Evolutionary conservation across 2,113 vertebrate genomes (phyloP).

Genomic region (Hippolais icterina): DNA sequence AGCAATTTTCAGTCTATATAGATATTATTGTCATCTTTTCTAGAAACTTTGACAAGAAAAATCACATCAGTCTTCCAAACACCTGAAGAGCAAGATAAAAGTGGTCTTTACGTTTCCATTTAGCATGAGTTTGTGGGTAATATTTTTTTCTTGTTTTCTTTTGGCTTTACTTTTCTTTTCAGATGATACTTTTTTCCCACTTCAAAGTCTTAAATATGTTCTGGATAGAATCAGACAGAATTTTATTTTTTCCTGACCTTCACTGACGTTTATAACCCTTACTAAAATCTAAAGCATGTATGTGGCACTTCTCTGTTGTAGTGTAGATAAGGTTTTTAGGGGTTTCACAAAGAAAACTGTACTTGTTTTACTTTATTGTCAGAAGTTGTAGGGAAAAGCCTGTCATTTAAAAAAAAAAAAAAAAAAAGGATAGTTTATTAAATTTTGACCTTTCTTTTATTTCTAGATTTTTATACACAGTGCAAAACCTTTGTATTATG

Average conservation of each 20-base stretch:
- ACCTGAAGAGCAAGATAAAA: not conserved
- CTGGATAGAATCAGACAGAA: not conserved
- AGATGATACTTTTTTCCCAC: not conserved
- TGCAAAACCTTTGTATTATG: not conserved
- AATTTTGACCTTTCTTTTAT: not conserved
- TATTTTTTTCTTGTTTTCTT: not conserved
- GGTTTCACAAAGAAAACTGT: not conserved
- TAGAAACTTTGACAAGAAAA: slow-evolving; percentile 11
- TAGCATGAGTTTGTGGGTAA: not conserved
- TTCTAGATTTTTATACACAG: not conserved
- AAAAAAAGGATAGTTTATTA: not conserved
- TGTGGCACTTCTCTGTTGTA: not conserved
- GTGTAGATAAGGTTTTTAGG: not conserved
- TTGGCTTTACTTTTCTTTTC: not conserved
- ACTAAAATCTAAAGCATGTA: not conserved
- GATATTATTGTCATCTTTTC: not conserved
- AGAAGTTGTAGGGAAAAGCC: not conserved
- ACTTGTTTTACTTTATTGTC: not conserved
- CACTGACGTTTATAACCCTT: slow-evolving; percentile 14
- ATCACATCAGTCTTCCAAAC: not conserved
- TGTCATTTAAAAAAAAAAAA: not conserved
- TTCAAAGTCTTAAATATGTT: not conserved
- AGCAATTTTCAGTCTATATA: not conserved
- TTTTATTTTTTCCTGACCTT: slow-evolving; percentile 17
- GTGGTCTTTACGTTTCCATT: slow-evolving; percentile 5